Evolutionary conservation across 2,888 invertebrate genomes (phyloP), one percentile per base, ranked within the genome.

Genomic region (Diarsia dahlii): DNA sequence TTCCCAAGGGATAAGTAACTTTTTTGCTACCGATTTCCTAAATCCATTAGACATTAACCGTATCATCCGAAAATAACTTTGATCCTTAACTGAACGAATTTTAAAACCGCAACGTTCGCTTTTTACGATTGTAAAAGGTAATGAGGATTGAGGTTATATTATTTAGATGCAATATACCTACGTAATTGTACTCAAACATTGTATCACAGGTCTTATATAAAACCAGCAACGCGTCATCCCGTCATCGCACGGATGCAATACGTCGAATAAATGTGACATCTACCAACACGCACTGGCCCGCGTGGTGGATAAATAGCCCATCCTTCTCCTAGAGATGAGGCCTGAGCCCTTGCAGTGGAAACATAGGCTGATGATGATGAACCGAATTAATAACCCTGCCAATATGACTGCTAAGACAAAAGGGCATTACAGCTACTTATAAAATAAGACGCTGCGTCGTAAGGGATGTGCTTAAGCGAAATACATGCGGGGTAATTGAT

Each of bases 401-500:
- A 56, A 64, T 13, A 12, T 18, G 28, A 28, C 28, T 28, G 52
- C 54, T n/a, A 50, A 68, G 60, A 71, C 39, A 76, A 71, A 60
- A 68, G 64, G 18, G 52, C 60, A 60, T 77, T 76, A 71, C 48
- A 76, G 56, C 65, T 84, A 69, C 69, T 78, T 81, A 70, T 46
- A 64, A 71, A 65, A 71, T 82, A 84, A 81, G 82, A 72, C 58
- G 48, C 46, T 62, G 39, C 48, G 72, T 65, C 68, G 66, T 83
- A 81, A 85, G 80, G 81, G 84, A 83, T 76, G 80, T 75, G 80
- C 80, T 84, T 78, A 82, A 85, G 79, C 87, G 84, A 87, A 86
- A 87, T 88, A 86, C 87, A 88, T 88, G 85, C 71, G 76, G 84
- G 87, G 85, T 89, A 89, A 90, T 90, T 88, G 88, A 89, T 90